Evolutionary conservation across 2,797 vertebrate genomes (phyloP).

Genomic region (Rhinoraja longicauda): DNA sequence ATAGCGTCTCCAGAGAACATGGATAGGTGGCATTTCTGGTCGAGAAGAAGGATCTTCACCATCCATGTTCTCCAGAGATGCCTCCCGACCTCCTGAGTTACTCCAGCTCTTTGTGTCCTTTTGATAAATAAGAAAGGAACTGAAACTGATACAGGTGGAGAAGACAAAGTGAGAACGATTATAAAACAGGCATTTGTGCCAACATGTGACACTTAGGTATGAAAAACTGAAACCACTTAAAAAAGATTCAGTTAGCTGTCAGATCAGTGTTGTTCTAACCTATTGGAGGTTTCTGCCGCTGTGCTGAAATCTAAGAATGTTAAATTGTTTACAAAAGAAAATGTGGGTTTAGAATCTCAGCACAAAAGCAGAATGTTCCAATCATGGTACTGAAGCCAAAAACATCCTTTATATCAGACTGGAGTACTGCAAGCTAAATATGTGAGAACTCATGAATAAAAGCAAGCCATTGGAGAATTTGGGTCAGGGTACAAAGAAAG

Average conservation of each 20-base stretch:
- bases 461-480: constrained; percentile 22
- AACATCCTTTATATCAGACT: constrained; percentile 6
- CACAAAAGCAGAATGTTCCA: background rate
- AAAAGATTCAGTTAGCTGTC: background rate
- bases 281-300: background rate
- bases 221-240: constrained; percentile 12
- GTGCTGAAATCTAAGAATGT: background rate
- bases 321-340: constrained; percentile 18
- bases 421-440: background rate
- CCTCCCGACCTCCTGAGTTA: no score
- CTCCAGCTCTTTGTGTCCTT: no score
- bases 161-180: background rate
- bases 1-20: no score
- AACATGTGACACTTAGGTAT: background rate
- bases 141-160: background rate
- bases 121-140: constrained; percentile 11
- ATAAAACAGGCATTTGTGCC: background rate
- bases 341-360: background rate
- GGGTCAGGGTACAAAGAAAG: background rate
- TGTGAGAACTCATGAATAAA: constrained; percentile 13
- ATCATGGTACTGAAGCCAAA: constrained; percentile 4
- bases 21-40: no score
- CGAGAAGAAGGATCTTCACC: no score
- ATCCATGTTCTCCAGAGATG: no score
- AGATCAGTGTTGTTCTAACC: background rate